phyloP scores from a whole-genome alignment of 2,797 vertebrate genomes.

The Scarus forsteni region DNA sequence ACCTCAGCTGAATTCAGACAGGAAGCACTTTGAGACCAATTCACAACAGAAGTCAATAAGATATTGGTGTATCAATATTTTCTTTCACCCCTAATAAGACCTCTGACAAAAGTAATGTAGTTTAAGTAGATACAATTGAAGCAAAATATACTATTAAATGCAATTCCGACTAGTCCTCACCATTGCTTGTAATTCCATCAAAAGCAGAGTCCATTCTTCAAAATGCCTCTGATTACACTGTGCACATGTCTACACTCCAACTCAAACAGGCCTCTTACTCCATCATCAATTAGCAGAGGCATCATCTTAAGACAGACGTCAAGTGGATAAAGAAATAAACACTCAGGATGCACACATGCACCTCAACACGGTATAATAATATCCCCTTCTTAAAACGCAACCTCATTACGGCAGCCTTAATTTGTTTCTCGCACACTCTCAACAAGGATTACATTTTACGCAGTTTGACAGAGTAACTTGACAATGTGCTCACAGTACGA shows the following conservation, averaged over 20 bases:
- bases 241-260: background rate
- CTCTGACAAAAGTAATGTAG: no score
- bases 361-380: conserved; percentile 24
- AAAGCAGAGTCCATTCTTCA: background rate
- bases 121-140: no score
- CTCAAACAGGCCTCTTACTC: conserved; percentile 3
- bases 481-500: conserved; percentile 37
- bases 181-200: background rate
- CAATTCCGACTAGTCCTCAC: background rate
- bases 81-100: no score
- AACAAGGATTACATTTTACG: conserved; percentile 52
- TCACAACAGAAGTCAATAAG: no score
- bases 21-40: no score
- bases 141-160: no score
- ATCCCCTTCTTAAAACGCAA: conserved; percentile 37
- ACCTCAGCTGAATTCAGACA: no score
- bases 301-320: conserved; percentile 27
- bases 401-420: conserved; percentile 47
- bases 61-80: no score
- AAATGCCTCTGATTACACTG: background rate
- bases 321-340: conserved; percentile 20
- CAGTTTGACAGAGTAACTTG: conserved; percentile 56
- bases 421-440: conserved; percentile 47
- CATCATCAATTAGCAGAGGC: conserved; percentile 32
- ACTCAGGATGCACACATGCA: background rate